A percentile compares a stretch with the other conserved stretches of the same genome.
Evolutionary conservation across 2,797 vertebrate species (phyloP).

Genomic region (Pipistrellus nathusii): DNA sequence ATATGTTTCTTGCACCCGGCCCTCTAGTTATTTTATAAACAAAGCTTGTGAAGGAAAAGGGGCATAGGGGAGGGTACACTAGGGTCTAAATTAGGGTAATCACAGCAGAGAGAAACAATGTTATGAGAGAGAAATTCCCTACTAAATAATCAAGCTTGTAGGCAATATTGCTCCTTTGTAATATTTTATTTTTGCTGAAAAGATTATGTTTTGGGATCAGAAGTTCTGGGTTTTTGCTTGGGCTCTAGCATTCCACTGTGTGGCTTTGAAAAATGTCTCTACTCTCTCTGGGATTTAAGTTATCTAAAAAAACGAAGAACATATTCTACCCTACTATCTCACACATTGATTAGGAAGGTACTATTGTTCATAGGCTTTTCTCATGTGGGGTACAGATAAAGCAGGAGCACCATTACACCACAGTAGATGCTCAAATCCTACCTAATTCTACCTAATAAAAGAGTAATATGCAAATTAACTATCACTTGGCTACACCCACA

Average conservation of each 20-base stretch:
- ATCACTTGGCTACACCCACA: too few relatives aligned
- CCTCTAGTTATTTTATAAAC: not conserved
- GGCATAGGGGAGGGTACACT: not conserved
- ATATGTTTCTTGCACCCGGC: too few relatives aligned
- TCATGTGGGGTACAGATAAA: not conserved
- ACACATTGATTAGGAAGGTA: not conserved
- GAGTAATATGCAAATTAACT: too few relatives aligned
- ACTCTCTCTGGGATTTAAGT: not conserved
- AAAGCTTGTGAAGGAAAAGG: not conserved
- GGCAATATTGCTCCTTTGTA: not conserved
- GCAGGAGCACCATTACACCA: not conserved
- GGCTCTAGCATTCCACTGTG: not conserved
- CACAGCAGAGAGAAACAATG: not conserved
- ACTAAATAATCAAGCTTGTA: not conserved
- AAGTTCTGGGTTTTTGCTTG: not conserved
- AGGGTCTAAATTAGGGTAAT: not conserved
- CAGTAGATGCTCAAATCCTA: not conserved
- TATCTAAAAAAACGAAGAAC: not conserved
- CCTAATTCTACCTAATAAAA: too few relatives aligned
- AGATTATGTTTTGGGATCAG: not conserved
- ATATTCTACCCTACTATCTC: not conserved
- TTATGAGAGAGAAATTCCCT: not conserved
- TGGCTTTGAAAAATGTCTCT: not conserved
- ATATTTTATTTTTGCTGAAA: not conserved
- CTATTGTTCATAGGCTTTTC: not conserved